Evolutionary conservation across 2,888 invertebrate genomes (phyloP).

Genomic region (Drosophila gaucha): DNA sequence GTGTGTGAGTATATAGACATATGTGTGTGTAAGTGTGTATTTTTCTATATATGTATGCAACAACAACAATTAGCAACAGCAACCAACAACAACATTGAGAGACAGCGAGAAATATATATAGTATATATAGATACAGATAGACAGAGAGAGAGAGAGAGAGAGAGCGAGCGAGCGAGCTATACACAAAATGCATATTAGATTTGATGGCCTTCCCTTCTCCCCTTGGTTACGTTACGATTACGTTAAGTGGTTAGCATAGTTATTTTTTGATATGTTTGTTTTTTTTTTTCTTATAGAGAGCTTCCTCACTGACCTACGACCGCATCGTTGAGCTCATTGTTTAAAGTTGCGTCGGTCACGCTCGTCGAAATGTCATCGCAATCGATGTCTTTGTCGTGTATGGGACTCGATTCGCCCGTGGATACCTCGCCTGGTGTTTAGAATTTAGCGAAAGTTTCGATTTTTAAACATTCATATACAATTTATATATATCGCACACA

Average conservation of each 20-base stretch:
- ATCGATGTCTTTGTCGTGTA: conserved; percentile 83
- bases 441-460: too few species aligned
- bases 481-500: conserved; percentile 13
- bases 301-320: conserved; percentile 84
- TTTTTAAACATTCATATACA: conserved; percentile 24
- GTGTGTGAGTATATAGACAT: not conserved
- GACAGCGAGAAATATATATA: conserved; percentile 44
- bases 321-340: conserved; percentile 75
- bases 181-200: conserved; percentile 44
- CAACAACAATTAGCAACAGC: conserved; percentile 52
- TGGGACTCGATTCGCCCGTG: conserved; percentile 84
- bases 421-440: conserved; percentile 84
- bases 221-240: conserved; percentile 38
- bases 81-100: conserved; percentile 74
- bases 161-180: conserved; percentile 33
- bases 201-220: conserved; percentile 25
- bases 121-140: conserved; percentile 21
- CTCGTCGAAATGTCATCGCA: conserved; percentile 82
- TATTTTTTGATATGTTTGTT: conserved; percentile 22
- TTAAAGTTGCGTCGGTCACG: conserved; percentile 82
- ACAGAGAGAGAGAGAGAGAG: conserved; percentile 39
- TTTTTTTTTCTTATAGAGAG: conserved; percentile 13
- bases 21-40: conserved; percentile 2
- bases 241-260: conserved; percentile 37
- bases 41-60: conserved; percentile 48